Conservation (phyloP, 2,797 vertebrate genomes). For the Scomberomorus guttatus region DNA sequence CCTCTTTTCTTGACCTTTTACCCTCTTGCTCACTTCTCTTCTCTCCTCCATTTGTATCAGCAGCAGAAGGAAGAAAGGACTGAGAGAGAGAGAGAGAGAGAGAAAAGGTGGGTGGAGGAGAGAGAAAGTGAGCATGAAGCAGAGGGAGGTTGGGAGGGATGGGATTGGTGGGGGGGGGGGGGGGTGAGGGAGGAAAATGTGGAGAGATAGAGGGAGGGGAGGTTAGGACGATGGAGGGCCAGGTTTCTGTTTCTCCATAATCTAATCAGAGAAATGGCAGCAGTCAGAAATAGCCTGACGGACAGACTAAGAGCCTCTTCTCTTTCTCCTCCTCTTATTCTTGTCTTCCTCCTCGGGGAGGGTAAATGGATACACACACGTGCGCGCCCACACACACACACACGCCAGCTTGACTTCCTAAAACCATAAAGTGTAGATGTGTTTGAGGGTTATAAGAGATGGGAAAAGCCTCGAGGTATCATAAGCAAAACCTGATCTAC, state of each 20-base stretch:
- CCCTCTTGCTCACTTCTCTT: background rate
- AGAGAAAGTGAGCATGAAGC: slow-evolving; percentile 12
- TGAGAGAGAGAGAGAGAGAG: background rate
- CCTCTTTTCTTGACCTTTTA: background rate
- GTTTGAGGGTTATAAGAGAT: slow-evolving; percentile 70
- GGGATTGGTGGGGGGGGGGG: slow-evolving; percentile 52
- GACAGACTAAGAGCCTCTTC: slow-evolving; percentile 86
- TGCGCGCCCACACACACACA: slow-evolving; percentile 43
- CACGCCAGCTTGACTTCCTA: slow-evolving; percentile 64
- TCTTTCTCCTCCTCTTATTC: slow-evolving; percentile 77
- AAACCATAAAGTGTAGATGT: slow-evolving; percentile 77
- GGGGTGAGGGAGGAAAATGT: slow-evolving; percentile 53
- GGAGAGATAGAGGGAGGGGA: slow-evolving; percentile 65
- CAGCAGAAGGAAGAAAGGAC: slow-evolving; percentile 17
- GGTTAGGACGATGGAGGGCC: slow-evolving; percentile 80
- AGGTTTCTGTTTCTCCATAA: slow-evolving; percentile 87
- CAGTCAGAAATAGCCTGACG: slow-evolving; percentile 87
- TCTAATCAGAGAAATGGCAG: slow-evolving; percentile 88
- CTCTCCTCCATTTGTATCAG: slow-evolving; percentile 27
- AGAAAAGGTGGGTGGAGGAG: slow-evolving; percentile 29
- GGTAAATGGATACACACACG: slow-evolving; percentile 77
- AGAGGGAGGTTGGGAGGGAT: background rate
- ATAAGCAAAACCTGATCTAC: slow-evolving; percentile 67
- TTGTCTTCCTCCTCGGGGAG: slow-evolving; percentile 78
- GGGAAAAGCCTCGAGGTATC: slow-evolving; percentile 74